phyloP scores from a whole-genome alignment of 1,140 invertebrate genomes.

The Drosophila insularis region DNA sequence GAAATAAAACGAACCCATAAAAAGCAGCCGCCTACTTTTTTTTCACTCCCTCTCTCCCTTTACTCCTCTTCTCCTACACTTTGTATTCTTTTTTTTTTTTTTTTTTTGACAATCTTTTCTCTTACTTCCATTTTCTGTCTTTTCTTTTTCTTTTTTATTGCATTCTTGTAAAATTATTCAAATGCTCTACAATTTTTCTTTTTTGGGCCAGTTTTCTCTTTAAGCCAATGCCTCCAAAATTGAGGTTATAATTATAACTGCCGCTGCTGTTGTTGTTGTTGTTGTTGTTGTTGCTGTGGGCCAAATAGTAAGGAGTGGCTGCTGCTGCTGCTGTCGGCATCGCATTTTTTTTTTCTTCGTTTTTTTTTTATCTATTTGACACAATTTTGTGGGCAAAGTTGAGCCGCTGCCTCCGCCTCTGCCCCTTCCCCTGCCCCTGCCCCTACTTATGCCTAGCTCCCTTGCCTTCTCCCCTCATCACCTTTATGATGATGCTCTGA shows the following conservation, averaged over 20 bases:
- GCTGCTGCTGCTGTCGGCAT: slow-evolving; percentile 43
- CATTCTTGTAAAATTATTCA: slow-evolving; percentile 78
- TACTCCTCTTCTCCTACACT: background rate
- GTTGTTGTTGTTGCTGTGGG: slow-evolving; percentile 6
- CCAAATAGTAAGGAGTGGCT: slow-evolving; percentile 17
- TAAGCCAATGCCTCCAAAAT: slow-evolving; percentile 44
- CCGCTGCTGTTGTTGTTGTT: slow-evolving; percentile 14
- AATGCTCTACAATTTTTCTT: slow-evolving; percentile 70
- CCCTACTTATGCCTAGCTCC: background rate
- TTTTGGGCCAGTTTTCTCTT: slow-evolving; percentile 61
- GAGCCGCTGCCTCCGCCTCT: slow-evolving; percentile 34
- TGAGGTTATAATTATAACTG: slow-evolving; percentile 77
- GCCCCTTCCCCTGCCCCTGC: slow-evolving; percentile 13
- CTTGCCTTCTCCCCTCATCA: background rate
- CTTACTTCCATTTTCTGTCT: slow-evolving; percentile 10
- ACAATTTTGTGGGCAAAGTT: slow-evolving; percentile 78
- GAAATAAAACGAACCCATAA: slow-evolving; percentile 46
- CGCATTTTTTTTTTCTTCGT: slow-evolving; percentile 45
- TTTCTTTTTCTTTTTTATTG: slow-evolving; percentile 61
- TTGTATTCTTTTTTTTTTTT: background rate
- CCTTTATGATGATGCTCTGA: slow-evolving; percentile 5
- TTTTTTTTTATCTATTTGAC: slow-evolving; percentile 77
- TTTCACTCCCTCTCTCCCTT: slow-evolving; percentile 52
- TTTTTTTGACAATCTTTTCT: slow-evolving; percentile 25
- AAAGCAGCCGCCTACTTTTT: slow-evolving; percentile 68